Conservation (phyloP, 2,888 invertebrate species). For the Melangyna quadrimaculata region DNA sequence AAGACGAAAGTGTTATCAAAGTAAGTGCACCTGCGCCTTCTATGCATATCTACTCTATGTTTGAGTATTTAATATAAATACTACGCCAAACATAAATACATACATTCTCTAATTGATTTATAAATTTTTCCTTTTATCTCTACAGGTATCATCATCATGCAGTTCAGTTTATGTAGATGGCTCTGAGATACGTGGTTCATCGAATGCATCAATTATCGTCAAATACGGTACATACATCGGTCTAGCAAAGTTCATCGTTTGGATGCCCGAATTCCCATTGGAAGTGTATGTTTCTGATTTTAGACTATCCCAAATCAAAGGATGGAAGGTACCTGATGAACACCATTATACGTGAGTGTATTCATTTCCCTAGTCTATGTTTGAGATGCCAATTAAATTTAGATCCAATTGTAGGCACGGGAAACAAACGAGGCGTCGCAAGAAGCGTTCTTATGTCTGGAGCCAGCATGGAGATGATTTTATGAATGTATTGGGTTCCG, state of each 20-base stretch:
- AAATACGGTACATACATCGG: constrained; percentile 96
- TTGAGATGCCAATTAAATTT: constrained; percentile 49
- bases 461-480: constrained; percentile 83
- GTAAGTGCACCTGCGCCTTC: constrained; percentile 81
- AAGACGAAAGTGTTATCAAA: constrained; percentile 97
- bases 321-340: constrained; percentile 95
- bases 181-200: constrained; percentile 95
- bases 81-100: too few species aligned
- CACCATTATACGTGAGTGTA: constrained; percentile 81
- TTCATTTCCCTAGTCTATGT: not conserved
- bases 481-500: constrained; percentile 84
- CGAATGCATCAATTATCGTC: constrained; percentile 95
- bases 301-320: constrained; percentile 94
- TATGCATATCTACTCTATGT: not conserved
- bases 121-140: constrained; percentile 5
- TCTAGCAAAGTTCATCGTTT: constrained; percentile 93
- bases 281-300: constrained; percentile 94
- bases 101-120: not conserved
- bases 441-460: constrained; percentile 86
- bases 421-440: constrained; percentile 82
- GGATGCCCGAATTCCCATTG: constrained; percentile 97
- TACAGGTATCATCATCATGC: constrained; percentile 95
- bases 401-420: constrained; percentile 78
- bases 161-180: constrained; percentile 98
- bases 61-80: not conserved